A percentile compares a stretch with the other conserved stretches of the same genome.
phyloP scores from a whole-genome alignment of 2,113 vertebrate species.

The Acrocephalus arundinaceus region DNA sequence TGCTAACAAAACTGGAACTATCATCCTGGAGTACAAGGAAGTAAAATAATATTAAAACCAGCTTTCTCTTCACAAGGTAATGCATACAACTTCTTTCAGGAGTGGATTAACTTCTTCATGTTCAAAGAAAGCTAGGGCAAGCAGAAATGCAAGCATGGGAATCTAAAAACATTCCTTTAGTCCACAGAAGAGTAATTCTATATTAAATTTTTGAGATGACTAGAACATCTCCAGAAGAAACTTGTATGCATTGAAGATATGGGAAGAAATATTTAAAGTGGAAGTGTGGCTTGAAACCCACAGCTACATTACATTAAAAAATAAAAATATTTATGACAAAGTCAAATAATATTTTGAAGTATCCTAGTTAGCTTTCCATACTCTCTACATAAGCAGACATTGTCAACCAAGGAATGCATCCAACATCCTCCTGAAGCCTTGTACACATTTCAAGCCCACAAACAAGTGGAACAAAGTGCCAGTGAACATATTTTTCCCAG shows the following conservation, averaged over 20 bases:
- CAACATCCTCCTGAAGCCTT: neutral
- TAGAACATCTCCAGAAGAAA: neutral
- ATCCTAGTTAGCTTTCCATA: neutral
- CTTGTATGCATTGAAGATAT: neutral
- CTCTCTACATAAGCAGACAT: neutral
- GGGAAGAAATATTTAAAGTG: neutral
- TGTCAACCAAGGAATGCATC: neutral
- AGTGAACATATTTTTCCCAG: neutral
- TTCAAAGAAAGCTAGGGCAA: conserved; percentile 33
- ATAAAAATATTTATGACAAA: neutral
- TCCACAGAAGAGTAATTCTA: conserved; percentile 1
- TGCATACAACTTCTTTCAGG: neutral
- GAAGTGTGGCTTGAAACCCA: neutral
- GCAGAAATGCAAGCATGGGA: neutral
- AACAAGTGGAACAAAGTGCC: neutral
- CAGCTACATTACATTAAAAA: neutral
- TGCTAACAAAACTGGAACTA: neutral
- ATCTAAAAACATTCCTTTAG: conserved; percentile 8
- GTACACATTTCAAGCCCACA: neutral
- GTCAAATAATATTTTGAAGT: neutral
- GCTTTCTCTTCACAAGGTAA: conserved; percentile 9
- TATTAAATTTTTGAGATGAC: neutral
- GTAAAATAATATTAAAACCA: neutral
- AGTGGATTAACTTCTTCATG: conserved; percentile 8
- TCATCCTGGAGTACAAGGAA: neutral